Percentiles rank a stretch among this genome's conserved stretches.
Conservation (phyloP, 1,140 invertebrate species). For the Prorops nasuta region DNA sequence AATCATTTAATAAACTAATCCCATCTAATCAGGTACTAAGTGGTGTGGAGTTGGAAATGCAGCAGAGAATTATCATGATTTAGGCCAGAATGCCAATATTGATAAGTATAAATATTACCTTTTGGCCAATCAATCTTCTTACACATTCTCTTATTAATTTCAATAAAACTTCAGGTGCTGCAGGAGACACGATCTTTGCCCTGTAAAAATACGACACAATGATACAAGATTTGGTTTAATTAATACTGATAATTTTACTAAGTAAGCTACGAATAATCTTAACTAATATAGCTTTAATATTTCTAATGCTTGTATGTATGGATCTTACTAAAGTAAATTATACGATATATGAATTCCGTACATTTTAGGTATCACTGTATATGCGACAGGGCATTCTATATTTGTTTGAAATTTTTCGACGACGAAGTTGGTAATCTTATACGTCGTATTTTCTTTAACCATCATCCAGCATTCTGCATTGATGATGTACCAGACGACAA, state of each 20-base stretch:
- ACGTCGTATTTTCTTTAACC: conserved; percentile 86
- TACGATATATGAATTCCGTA: too few relatives aligned
- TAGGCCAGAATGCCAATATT: conserved; percentile 69
- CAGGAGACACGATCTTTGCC: conserved; percentile 78
- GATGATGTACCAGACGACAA: conserved; percentile 60
- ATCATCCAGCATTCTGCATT: conserved; percentile 76
- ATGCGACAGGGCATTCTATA: conserved; percentile 79
- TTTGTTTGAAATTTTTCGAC: conserved; percentile 74
- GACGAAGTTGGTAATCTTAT: conserved; percentile 71
- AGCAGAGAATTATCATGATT: conserved; percentile 76
- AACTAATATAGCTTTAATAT: too few relatives aligned
- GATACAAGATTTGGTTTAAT: conserved; percentile 74
- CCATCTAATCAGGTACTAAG: conserved; percentile 81
- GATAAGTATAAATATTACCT: conserved; percentile 62
- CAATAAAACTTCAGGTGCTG: conserved; percentile 74
- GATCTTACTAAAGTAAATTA: too few relatives aligned
- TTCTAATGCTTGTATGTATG: too few relatives aligned
- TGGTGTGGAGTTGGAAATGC: conserved; percentile 87
- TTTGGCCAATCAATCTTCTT: too few relatives aligned
- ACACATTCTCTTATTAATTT: too few relatives aligned
- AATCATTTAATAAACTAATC: too few relatives aligned
- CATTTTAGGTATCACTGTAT: conserved; percentile 74
- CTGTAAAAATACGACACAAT: conserved; percentile 74
- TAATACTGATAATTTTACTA: conserved; percentile 83
- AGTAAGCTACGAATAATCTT: too few relatives aligned